Evolutionary conservation across 2,888 invertebrate genomes (phyloP).

Genomic region (Microplitis manilae): DNA sequence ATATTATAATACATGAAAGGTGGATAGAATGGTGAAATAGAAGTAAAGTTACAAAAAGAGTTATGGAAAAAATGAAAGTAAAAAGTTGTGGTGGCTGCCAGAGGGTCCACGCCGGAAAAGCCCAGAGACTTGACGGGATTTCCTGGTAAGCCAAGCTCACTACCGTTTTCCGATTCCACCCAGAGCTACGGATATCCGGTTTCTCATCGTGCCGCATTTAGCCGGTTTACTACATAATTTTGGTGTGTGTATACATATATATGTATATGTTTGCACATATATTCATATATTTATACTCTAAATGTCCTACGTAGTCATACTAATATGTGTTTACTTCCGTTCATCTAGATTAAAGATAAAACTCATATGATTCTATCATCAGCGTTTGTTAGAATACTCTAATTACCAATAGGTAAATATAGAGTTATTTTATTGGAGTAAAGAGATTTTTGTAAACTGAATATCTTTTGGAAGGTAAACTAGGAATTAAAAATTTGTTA

Average conservation of each 20-base stretch:
- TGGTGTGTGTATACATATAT: slow-evolving; percentile 7
- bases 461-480: too few species aligned
- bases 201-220: slow-evolving; percentile 41
- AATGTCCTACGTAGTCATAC: not conserved
- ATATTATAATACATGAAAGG: not conserved
- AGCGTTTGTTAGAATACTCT: too few species aligned
- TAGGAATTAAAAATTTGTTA: too few species aligned
- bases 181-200: slow-evolving; percentile 47
- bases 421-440: too few species aligned
- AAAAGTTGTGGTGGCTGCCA: slow-evolving; percentile 16
- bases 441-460: too few species aligned
- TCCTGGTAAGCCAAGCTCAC: slow-evolving; percentile 49
- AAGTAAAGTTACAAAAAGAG: not conserved
- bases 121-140: slow-evolving; percentile 52
- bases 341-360: too few species aligned
- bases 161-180: slow-evolving; percentile 48
- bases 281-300: not conserved
- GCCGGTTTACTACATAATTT: slow-evolving; percentile 21
- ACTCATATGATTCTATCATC: too few species aligned
- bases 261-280: not conserved
- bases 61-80: not conserved
- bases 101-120: slow-evolving; percentile 52
- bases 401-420: too few species aligned
- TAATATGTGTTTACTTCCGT: not conserved
- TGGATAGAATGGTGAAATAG: not conserved